Percentiles rank a stretch among this genome's conserved stretches.
Conservation (phyloP, 1,140 invertebrate genomes). For the Scaptomyza montana region DNA sequence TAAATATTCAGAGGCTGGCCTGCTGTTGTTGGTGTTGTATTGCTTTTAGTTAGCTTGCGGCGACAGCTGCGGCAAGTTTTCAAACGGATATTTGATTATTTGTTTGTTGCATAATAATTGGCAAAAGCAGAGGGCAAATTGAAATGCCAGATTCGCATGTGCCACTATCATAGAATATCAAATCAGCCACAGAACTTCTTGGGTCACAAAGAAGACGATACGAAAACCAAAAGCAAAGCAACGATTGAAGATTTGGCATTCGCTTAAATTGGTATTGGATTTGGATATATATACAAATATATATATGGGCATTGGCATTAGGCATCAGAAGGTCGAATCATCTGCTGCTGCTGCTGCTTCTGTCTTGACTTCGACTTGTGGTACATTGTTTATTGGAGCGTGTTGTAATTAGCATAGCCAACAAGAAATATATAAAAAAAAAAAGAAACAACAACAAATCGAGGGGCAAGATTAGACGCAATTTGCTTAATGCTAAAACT, state of each 20-base stretch:
- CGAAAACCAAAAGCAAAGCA: constrained; percentile 27
- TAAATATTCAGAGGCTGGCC: constrained; percentile 18
- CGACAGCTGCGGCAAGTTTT: constrained; percentile 63
- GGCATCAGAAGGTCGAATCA: constrained; percentile 13
- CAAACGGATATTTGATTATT: constrained; percentile 55
- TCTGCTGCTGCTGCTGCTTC: neutral
- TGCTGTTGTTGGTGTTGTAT: constrained; percentile 1
- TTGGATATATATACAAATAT: neutral
- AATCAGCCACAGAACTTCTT: constrained; percentile 20
- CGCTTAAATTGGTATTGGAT: constrained; percentile 15
- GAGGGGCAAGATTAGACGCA: constrained; percentile 52
- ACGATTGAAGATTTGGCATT: constrained; percentile 26
- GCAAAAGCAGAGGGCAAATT: constrained; percentile 29
- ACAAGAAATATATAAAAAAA: constrained; percentile 33
- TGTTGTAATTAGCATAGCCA: constrained; percentile 75
- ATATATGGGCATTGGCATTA: neutral
- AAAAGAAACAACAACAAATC: neutral
- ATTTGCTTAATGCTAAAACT: constrained; percentile 77
- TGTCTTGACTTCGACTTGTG: neutral
- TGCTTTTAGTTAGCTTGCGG: constrained; percentile 29
- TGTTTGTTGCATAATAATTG: constrained; percentile 73
- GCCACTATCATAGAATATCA: constrained; percentile 11
- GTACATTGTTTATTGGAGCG: constrained; percentile 66
- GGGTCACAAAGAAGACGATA: neutral
- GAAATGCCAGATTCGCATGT: constrained; percentile 50